Percentiles rank a stretch among this genome's conserved stretches.
phyloP scores from a whole-genome alignment of 1,140 invertebrate species.

The Listronotus oregonensis region DNA sequence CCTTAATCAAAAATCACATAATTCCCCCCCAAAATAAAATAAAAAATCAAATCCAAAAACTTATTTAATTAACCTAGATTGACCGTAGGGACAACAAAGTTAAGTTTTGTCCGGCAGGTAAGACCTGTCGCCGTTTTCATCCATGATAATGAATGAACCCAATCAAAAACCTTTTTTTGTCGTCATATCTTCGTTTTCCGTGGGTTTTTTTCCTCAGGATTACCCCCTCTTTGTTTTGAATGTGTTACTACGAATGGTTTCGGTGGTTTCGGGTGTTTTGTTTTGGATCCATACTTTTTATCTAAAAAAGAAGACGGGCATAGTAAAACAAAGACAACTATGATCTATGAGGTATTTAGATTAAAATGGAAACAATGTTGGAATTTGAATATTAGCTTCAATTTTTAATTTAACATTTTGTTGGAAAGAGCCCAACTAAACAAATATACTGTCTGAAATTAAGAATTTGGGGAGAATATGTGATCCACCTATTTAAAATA shows the following conservation, averaged over 20 bases:
- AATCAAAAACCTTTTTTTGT: constrained; percentile 59
- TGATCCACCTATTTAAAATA: too few species aligned
- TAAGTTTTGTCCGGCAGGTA: neutral
- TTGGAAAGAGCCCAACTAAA: too few species aligned
- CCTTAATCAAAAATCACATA: too few species aligned
- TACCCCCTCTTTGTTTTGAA: constrained; percentile 45
- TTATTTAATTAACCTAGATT: constrained; percentile 6
- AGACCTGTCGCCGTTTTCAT: constrained; percentile 35
- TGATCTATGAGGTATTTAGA: too few species aligned
- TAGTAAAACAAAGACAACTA: too few species aligned
- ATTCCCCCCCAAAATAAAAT: too few species aligned
- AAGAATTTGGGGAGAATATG: too few species aligned
- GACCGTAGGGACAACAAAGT: neutral
- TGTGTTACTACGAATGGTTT: constrained; percentile 40
- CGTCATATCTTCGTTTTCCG: constrained; percentile 35
- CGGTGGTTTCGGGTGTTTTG: constrained; percentile 26
- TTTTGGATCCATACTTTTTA: constrained; percentile 66
- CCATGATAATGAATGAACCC: constrained; percentile 57
- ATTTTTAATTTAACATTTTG: too few species aligned
- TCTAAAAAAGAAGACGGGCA: constrained; percentile 56
- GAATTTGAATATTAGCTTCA: too few species aligned
- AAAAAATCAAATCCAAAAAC: neutral
- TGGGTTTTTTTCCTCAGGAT: constrained; percentile 46
- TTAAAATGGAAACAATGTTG: too few species aligned
- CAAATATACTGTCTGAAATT: too few species aligned